Evolutionary conservation across 2,797 vertebrate genomes (phyloP), one percentile per base, ranked within the genome.

Genomic region (Muraenolepis orangiensis): DNA sequence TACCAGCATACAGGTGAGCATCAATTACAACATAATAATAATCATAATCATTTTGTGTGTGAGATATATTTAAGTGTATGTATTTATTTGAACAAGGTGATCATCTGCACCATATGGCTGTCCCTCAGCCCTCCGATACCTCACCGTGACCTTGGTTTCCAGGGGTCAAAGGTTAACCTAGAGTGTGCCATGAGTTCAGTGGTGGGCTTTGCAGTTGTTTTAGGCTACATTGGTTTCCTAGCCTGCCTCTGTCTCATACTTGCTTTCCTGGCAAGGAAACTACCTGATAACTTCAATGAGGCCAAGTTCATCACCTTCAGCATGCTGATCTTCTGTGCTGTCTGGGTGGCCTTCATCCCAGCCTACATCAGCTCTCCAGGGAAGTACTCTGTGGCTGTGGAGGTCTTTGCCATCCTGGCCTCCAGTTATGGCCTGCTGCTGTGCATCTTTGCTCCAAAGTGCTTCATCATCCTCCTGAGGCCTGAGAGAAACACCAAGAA

Each of bases 1-100:
- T 36, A 94, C 92, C 20, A 85, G 80, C 28, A 68, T 94, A 76
- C 93, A 94, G 87, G 91, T 90, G 66, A 76, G 66, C 40, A 0
- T 23, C 42, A 10, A 26, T n/a, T 26, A 64, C 23, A 13, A 12
- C 23, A 26, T 64, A n/a, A n/a, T 64, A 64, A 6, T 12, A 3
- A 64, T 64, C 57, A 64, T 2, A 64, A 26, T 64, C 23, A 26
- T 26, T 12, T 28, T 11, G 23, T 4, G 10, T 64, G 57, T 64
- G 57, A 11, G 57, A 64, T 26, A 67, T 67, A 31, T 1, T 31
- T 6, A 67, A 29, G 1, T 67, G 28, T 31, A 29, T 67, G 66
- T 67, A n/a, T 20, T 14, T 73, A 18, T 72, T 18, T 31, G 0
- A 18, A 69, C 14, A 84, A 88, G 71, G 83, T 87, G 38, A 32